Conservation (phyloP, 2,797 vertebrate species). For the Hippopotamyrus pictus region DNA sequence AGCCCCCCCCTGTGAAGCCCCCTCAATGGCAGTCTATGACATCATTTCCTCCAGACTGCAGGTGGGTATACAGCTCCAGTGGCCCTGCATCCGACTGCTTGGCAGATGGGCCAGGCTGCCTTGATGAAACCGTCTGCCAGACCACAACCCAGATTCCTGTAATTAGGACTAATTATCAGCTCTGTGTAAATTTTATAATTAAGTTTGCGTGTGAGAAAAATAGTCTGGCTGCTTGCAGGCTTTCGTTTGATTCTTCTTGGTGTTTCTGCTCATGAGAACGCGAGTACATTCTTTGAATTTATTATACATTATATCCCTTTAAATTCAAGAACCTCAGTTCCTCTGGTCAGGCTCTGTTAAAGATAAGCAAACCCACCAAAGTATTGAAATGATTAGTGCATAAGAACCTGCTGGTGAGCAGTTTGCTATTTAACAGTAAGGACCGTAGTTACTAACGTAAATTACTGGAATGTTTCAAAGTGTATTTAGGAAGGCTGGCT, state of each 20-base stretch:
- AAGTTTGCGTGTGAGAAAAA: background rate
- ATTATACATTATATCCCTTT: background rate
- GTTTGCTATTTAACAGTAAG: background rate
- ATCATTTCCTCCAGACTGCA: background rate
- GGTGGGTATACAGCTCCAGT: background rate
- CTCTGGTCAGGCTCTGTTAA: background rate
- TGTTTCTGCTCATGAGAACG: background rate
- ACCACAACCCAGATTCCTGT: background rate
- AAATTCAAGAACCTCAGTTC: background rate
- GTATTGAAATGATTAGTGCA: background rate
- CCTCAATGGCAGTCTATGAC: background rate
- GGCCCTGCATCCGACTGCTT: background rate
- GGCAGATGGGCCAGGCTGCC: background rate
- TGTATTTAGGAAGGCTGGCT: background rate
- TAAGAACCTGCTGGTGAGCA: background rate
- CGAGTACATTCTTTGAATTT: background rate
- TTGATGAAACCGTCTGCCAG: background rate
- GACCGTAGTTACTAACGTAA: background rate
- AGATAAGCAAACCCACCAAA: background rate
- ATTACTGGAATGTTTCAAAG: background rate
- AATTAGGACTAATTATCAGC: background rate
- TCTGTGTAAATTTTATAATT: background rate
- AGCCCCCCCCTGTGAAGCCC: slow-evolving; percentile 9
- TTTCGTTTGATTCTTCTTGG: background rate
- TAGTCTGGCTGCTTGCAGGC: background rate